phyloP scores from a whole-genome alignment of 2,888 invertebrate genomes.

The Toxonevra muliebris region DNA sequence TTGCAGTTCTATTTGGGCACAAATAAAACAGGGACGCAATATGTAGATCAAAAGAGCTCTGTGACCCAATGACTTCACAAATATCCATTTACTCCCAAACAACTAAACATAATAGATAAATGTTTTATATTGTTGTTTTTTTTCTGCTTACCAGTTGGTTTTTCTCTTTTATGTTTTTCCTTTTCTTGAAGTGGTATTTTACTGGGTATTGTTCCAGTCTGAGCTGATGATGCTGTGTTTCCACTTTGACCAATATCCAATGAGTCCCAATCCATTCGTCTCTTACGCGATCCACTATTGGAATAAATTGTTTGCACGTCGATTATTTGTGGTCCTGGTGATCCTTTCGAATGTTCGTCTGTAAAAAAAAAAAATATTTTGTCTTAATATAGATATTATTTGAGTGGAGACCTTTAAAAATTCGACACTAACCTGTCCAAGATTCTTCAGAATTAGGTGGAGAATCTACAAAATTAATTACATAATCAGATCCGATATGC shows the following conservation, averaged over 20 bases:
- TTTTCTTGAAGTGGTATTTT: slow-evolving; percentile 54
- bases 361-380: slow-evolving; percentile 5
- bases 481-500: slow-evolving; percentile 61
- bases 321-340: slow-evolving; percentile 61
- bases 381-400: neutral
- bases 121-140: neutral
- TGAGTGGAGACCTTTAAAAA: neutral
- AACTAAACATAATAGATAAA: no score
- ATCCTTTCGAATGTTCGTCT: slow-evolving; percentile 59
- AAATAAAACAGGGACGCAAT: no score
- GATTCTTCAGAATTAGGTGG: slow-evolving; percentile 65
- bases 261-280: slow-evolving; percentile 66
- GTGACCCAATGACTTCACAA: no score
- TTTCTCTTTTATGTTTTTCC: slow-evolving; percentile 61
- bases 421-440: slow-evolving; percentile 60
- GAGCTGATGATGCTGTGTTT: slow-evolving; percentile 55
- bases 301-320: slow-evolving; percentile 63
- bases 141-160: slow-evolving; percentile 54
- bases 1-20: no score
- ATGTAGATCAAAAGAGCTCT: no score
- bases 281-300: slow-evolving; percentile 61
- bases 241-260: slow-evolving; percentile 63
- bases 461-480: slow-evolving; percentile 65
- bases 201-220: slow-evolving; percentile 50
- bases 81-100: no score